Evolutionary conservation across 2,797 vertebrate genomes (phyloP), one percentile per base, ranked within the genome.

Genomic region (Argya squamiceps): DNA sequence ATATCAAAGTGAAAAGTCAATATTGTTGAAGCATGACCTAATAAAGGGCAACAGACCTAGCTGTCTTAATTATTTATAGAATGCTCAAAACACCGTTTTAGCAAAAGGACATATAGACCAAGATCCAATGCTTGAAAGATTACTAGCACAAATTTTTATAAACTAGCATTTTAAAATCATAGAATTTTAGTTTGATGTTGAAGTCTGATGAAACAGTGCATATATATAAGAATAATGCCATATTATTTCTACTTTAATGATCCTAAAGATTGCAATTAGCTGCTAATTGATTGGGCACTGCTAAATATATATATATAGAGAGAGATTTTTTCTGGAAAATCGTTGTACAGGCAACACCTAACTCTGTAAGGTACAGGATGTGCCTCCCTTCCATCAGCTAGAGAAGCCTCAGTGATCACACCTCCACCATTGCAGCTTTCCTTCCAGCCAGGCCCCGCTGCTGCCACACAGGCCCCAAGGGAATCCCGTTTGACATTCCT

Each of bases 401-500:
- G 43, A 30, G 44, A 15, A 43, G 36, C 11, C 41, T 9, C 32
- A 16, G 24, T 3, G 39, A 44, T 24, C 29, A 32, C 56, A 63
- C 29, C 43, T 55, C 77, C 73, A 49, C 8, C 10, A 64, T 1
- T 11, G 68, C 56, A 67, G 83, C 68, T 47, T 20, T 46, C 36
- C 39, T 11, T 26, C n/a, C 0, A 81, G 62, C 36, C 56, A 13
- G 20, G 26, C 52, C 52, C 29, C 0, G 1, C 58, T 24, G 32
- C 73, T 36, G 47, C 46, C 70, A 60, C 50, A 27, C 39, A 44
- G 39, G 37, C 3, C 49, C 34, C 50, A 21, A 7, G 34, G 60
- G 58, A 81, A 53, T 20, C 60, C 41, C 5, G 2, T 3, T 4
- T 2, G 0, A 36, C 4, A 0, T 5, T 74, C 47, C 59, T 0